A percentile compares a stretch with the other conserved stretches of the same genome.
phyloP scores from a whole-genome alignment of 1,140 invertebrate species.

The Scaptomyza montana region DNA sequence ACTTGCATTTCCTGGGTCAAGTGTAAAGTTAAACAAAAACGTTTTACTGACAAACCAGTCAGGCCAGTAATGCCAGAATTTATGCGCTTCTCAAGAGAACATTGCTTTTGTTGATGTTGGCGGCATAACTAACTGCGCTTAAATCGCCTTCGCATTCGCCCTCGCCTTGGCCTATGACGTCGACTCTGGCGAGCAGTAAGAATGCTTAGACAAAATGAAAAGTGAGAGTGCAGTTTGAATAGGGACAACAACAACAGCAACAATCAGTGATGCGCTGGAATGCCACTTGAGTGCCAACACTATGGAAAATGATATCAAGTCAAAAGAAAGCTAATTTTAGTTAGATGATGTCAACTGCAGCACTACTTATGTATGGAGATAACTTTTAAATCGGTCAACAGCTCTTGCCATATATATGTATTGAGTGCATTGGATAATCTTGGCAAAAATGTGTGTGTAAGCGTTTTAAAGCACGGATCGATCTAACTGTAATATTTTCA shows the following conservation, averaged over 20 bases:
- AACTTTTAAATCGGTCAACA: constrained; percentile 11
- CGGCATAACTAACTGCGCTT: constrained; percentile 29
- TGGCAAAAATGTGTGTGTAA: no score
- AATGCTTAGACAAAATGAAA: constrained; percentile 8
- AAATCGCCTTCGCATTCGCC: constrained; percentile 11
- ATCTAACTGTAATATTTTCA: no score
- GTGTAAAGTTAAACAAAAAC: constrained; percentile 72
- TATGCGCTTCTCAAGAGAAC: constrained; percentile 11
- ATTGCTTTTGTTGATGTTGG: constrained; percentile 42
- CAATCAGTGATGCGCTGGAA: neutral
- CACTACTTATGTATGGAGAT: constrained; percentile 3
- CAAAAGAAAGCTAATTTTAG: constrained; percentile 60
- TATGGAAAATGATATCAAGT: constrained; percentile 61
- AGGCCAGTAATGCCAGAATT: neutral
- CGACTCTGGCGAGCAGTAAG: neutral
- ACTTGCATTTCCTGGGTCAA: constrained; percentile 52
- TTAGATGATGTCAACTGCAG: constrained; percentile 69
- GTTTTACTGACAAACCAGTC: constrained; percentile 41
- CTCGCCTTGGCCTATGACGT: no score
- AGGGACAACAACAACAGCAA: neutral
- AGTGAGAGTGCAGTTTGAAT: neutral
- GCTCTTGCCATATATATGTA: neutral
- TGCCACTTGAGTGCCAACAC: constrained; percentile 20
- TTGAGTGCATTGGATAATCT: neutral
- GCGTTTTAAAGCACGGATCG: no score